A percentile compares a stretch with the other conserved stretches of the same genome.
phyloP scores from a whole-genome alignment of 2,113 vertebrate species.

The Bungarus multicinctus region DNA sequence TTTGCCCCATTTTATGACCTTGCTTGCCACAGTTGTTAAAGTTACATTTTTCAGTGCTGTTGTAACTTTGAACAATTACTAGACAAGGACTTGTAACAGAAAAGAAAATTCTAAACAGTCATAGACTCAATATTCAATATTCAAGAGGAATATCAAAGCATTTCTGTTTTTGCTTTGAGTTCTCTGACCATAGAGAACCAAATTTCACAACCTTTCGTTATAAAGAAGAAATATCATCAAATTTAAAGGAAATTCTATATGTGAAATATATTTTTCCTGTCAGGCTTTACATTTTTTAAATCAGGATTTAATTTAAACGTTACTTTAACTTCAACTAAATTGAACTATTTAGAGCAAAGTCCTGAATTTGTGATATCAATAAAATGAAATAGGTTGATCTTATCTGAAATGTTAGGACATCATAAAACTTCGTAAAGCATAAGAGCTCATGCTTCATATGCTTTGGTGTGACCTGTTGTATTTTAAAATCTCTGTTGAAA shows the following conservation, averaged over 20 bases:
- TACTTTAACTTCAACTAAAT: background rate
- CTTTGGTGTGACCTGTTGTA: too few relatives aligned
- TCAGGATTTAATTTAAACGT: background rate
- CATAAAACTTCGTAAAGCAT: background rate
- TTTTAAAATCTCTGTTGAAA: too few relatives aligned
- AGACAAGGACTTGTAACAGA: background rate
- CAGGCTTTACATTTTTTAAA: background rate
- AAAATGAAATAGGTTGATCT: background rate
- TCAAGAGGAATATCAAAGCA: background rate
- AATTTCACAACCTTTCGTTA: background rate
- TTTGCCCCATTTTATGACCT: too few relatives aligned
- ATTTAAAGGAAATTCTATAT: background rate
- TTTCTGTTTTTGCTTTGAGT: background rate
- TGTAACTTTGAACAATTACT: too few relatives aligned
- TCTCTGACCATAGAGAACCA: background rate
- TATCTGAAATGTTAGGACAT: background rate
- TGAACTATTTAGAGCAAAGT: background rate
- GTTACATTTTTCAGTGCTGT: too few relatives aligned
- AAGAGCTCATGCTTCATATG: too few relatives aligned
- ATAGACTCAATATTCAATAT: background rate
- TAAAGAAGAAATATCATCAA: background rate
- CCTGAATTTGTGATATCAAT: background rate
- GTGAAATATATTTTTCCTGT: background rate
- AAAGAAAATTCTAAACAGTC: background rate
- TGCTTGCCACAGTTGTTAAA: too few relatives aligned